These are phyloP conservation scores for Gavia stellata DNA, from an alignment of 2,113 vertebrate genomes.

Conservation along the genomic window DNA sequence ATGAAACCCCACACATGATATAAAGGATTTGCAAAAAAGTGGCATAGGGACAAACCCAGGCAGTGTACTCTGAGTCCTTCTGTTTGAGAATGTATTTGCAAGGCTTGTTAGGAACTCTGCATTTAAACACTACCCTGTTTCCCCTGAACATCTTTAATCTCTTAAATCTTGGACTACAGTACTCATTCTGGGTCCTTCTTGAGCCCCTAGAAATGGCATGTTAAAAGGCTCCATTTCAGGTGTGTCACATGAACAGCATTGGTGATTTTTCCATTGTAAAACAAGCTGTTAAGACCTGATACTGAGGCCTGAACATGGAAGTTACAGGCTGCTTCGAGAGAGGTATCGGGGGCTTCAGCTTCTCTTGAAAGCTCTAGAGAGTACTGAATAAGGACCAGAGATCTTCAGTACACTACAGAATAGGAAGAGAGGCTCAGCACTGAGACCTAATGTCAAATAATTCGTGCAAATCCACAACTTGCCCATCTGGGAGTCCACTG, in stretches of 20 bases:
- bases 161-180: neutral
- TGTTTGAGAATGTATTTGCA: neutral
- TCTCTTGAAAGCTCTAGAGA: neutral
- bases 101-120: neutral
- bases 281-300: neutral
- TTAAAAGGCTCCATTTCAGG: neutral
- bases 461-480: neutral
- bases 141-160: neutral
- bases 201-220: neutral
- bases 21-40: neutral
- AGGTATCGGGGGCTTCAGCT: neutral
- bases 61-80: neutral
- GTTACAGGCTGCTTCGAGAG: neutral
- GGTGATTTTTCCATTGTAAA: neutral
- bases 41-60: neutral
- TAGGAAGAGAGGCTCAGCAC: neutral
- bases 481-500: neutral
- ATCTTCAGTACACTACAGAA: neutral
- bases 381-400: neutral
- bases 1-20: rapidly evolving
- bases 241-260: rapidly evolving
- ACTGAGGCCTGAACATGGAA: neutral
- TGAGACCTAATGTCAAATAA: neutral
- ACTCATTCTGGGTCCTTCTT: neutral
- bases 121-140: neutral